Evolutionary conservation across 2,113 vertebrate species (phyloP).

Genomic region (Scolopax mira): DNA sequence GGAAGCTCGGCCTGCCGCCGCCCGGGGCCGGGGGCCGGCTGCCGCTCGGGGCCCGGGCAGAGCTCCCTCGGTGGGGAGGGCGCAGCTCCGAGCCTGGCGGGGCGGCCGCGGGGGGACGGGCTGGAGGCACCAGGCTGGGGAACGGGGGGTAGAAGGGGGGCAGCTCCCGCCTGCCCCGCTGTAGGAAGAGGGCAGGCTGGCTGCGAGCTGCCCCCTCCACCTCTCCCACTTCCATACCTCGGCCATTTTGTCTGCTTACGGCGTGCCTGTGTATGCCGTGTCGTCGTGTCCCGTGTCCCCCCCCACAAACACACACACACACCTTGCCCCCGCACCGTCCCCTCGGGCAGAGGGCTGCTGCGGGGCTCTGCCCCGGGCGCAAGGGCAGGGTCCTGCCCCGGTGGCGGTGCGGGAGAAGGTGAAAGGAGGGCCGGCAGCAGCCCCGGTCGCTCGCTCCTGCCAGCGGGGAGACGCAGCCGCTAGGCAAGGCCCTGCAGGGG

Average conservation of each 20-base stretch:
- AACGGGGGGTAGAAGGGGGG: not conserved
- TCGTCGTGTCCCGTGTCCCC: no score
- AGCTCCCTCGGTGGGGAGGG: not conserved
- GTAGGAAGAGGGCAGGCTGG: not conserved
- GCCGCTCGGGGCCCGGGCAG: not conserved
- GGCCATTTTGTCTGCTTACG: slow-evolving; percentile 50
- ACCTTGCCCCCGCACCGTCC: not conserved
- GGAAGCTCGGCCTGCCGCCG: not conserved
- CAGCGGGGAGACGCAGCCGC: not conserved
- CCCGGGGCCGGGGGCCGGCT: not conserved
- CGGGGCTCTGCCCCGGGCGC: not conserved
- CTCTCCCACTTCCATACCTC: not conserved
- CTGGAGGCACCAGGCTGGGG: not conserved
- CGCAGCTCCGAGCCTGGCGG: not conserved
- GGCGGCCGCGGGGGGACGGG: not conserved
- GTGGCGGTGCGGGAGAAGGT: not conserved
- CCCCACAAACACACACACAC: no score
- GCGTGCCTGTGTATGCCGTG: not conserved
- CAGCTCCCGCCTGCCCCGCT: not conserved
- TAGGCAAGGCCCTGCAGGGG: slow-evolving; percentile 21
- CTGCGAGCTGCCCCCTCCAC: not conserved
- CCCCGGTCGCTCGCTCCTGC: not conserved
- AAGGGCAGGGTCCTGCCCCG: not conserved
- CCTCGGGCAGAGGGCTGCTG: not conserved
- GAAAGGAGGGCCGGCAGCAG: not conserved